A percentile compares a stretch with the other conserved stretches of the same genome.
Evolutionary conservation across 30 jellyfish, hydroid and myxozoan genomes (phyloP).

Genomic region (Turritopsis dohrnii): DNA sequence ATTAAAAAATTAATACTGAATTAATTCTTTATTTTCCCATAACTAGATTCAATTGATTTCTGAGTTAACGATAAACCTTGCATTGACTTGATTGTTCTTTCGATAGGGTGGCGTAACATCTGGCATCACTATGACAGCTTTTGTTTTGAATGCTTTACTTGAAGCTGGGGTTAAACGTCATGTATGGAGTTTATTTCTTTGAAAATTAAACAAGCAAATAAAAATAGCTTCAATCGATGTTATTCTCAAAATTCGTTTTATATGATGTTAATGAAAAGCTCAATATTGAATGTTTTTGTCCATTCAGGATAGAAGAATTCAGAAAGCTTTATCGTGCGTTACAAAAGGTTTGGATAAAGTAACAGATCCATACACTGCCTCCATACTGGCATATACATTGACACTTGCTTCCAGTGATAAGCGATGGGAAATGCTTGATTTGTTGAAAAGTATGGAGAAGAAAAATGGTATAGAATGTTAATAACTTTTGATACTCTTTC

Average conservation of each 20-base stretch:
- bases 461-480: conserved; percentile 33
- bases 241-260: no score
- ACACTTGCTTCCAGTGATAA: conserved; percentile 33
- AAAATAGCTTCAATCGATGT: no score
- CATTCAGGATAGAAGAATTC: conserved; percentile 18
- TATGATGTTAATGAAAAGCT: no score
- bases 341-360: conserved; percentile 26
- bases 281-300: neutral
- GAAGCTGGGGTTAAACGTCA: conserved; percentile 49
- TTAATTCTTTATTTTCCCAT: neutral
- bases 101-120: conserved; percentile 73
- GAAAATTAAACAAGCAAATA: neutral
- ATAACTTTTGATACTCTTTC: no score
- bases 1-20: no score
- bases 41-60: neutral
- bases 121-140: conserved; percentile 69
- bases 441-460: conserved; percentile 27
- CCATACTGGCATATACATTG: conserved; percentile 55
- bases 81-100: neutral
- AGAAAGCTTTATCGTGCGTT: conserved; percentile 46
- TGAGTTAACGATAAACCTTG: neutral
- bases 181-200: neutral
- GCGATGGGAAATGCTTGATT: conserved; percentile 17
- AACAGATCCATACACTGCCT: conserved; percentile 53
- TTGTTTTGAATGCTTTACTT: conserved; percentile 48